Percentiles rank a stretch among this genome's conserved stretches.
Evolutionary conservation across 1,140 invertebrate species (phyloP).

Genomic region (Bombus ignitus): DNA sequence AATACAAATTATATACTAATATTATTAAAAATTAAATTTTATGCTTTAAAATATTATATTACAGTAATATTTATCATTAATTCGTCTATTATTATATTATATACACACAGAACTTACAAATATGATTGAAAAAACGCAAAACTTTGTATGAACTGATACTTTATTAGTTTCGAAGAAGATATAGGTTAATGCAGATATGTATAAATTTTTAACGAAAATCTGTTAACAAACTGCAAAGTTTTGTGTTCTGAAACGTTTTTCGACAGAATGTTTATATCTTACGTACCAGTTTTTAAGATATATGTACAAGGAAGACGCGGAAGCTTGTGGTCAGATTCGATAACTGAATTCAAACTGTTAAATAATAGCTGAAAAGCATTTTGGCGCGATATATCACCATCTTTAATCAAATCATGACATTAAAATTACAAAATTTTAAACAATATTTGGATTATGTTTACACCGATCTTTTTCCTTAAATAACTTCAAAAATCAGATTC

Average conservation of each 20-base stretch:
- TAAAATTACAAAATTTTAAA: not conserved
- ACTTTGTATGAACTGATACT: not conserved
- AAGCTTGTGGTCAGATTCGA: no score
- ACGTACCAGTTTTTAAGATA: not conserved
- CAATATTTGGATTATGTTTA: not conserved
- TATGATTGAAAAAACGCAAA: not conserved
- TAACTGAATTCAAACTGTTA: not conserved
- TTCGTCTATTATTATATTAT: not conserved
- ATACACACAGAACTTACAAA: not conserved
- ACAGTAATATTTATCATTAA: not conserved
- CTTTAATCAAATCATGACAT: not conserved
- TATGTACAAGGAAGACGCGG: no score
- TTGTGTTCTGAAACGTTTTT: not conserved
- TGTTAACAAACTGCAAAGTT: not conserved
- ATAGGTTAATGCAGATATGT: not conserved
- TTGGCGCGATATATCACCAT: not conserved
- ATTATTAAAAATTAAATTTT: not conserved
- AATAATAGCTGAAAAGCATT: not conserved
- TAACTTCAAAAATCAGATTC: not conserved
- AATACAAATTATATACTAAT: not conserved
- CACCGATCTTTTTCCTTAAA: not conserved
- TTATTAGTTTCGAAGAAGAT: not conserved
- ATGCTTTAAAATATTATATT: not conserved
- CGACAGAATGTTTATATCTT: not conserved
- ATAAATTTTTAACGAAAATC: no score